Percentiles rank a stretch among this genome's conserved stretches.
These are phyloP conservation scores for Chaetorhynchus papuensis DNA, from an alignment of 2,113 vertebrate genomes.

Conservation along the genomic window DNA sequence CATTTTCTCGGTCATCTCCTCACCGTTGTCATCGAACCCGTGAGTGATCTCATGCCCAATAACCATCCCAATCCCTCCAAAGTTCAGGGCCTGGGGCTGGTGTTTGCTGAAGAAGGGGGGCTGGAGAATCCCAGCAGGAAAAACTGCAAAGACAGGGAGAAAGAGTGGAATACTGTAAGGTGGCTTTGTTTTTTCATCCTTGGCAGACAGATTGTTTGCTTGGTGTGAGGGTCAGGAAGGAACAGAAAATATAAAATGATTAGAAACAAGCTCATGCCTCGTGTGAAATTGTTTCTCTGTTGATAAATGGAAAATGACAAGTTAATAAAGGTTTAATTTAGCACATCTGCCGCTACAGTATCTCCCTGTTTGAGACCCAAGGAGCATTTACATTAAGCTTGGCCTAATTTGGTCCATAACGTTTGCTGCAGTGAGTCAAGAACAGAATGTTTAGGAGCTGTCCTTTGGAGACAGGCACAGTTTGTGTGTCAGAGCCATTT, in stretches of 20 bases:
- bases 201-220: background rate
- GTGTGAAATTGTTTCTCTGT: background rate
- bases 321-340: slow-evolving; percentile 5
- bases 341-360: background rate
- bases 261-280: background rate
- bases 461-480: background rate
- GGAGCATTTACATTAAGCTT: background rate
- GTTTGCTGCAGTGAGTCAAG: background rate
- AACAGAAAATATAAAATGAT: background rate
- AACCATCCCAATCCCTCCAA: slow-evolving; percentile 95
- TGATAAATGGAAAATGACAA: background rate
- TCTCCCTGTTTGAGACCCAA: background rate
- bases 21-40: slow-evolving; percentile 96
- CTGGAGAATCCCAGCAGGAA: slow-evolving; percentile 95
- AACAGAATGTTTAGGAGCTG: background rate
- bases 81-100: slow-evolving; percentile 93
- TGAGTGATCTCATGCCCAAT: slow-evolving; percentile 97
- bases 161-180: background rate
- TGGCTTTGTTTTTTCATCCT: background rate
- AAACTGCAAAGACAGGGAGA: slow-evolving; percentile 74
- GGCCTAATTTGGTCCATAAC: background rate
- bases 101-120: slow-evolving; percentile 95
- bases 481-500: background rate
- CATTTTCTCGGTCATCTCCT: background rate
- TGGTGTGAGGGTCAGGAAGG: background rate